Base-by-base conservation (phyloP, 1,140 invertebrate genomes). In the Drosophila ercepeae region DNA sequence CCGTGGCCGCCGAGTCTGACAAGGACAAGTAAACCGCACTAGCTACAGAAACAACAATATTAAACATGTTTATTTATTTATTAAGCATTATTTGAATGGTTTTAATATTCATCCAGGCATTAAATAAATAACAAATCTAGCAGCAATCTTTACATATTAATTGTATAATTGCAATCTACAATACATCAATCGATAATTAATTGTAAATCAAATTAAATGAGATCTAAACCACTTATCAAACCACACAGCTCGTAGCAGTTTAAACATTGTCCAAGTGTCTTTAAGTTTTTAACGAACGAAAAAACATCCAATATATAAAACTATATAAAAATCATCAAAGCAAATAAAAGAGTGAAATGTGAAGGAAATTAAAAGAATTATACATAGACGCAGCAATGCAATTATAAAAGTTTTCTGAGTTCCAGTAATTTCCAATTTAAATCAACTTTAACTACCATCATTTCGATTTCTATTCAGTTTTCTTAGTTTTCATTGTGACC, bases 1-100 rank as follows among this genome's bases (percentile, higher is more conserved):
- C 89, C 51, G 75, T 88, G 57, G 82, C 68, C 52, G 89, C 74
- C 63, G 95, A 95, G 79, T 94, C 95, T 79, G 93, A 94, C 74
- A 96, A 96, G 93, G 96, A 97, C 92, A 95, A 97, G 94, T 97
- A 96, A 93, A 13, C 58, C 82, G 51, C 78, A 83, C 53, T 69
- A 78, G 64, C 67, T 58, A 58, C 53, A 84, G 53, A 51, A 83
- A 52, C 67, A 78, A 49, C 64, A 75, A 61, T 73, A 63, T 49
- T 64, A 58, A 84, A 68, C 68, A 79, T 89, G 81, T 86, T 86
- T 86, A 88, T 88, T 88, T 88, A 84, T 84, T 84, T 86, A 76
- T 77, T 88, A 86, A 88, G 81, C 76, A 86, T 88, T 81, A 88
- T 88, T 86, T 86, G 81, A 88, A 81, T 88, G 73, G 53, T 88